Base-by-base conservation (phyloP, 2,113 vertebrate genomes). In the Noturus placidus region DNA sequence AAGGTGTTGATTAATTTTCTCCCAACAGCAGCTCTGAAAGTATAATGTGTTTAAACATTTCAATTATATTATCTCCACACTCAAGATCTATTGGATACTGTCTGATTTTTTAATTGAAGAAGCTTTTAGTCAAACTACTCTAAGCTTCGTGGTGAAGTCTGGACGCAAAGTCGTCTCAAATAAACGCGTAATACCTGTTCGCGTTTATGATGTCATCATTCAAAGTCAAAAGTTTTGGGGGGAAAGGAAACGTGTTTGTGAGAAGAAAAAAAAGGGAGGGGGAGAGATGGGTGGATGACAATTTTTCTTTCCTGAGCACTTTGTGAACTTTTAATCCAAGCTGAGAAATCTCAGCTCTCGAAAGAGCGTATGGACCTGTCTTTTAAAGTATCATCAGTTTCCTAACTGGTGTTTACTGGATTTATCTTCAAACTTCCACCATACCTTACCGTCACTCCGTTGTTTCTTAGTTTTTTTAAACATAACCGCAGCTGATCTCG, bases 81-180 rank as follows among this genome's bases (percentile, higher is more conserved):
- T 82, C 56, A 38, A 42, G 79, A 25, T 27, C 33, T 82, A 61
- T 61, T 61, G 56, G 56, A 61, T 20, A 7, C 56, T 15, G 52
- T 82, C 56, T 82, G 79, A 82, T 52, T 82, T 38, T 46, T 82
- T 82, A 82, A 82, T 82, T 82, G 79, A 82, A 82, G 56, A 82
- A 2, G 79, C 79, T 82, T 82, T 82, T 61, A 82, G 79, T 61
- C 56, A 61, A 42, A 0, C 33, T 25, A 1, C 30, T 15, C n/a
- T 13, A 33, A 38, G 35, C 22, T 61, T 61, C 15, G 57, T 27
- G 22, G 7, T 5, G 20, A 82, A 27, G 33, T 61, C 56, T 82
- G 79, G 52, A 56, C 17, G 35, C 35, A 72, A 77, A 77, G 74
- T 50, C 42, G 1, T 77, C 13, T 77, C 74, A 15, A 7, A 50